phyloP scores from a whole-genome alignment of 1,140 invertebrate genomes.

The Prorops nasuta region DNA sequence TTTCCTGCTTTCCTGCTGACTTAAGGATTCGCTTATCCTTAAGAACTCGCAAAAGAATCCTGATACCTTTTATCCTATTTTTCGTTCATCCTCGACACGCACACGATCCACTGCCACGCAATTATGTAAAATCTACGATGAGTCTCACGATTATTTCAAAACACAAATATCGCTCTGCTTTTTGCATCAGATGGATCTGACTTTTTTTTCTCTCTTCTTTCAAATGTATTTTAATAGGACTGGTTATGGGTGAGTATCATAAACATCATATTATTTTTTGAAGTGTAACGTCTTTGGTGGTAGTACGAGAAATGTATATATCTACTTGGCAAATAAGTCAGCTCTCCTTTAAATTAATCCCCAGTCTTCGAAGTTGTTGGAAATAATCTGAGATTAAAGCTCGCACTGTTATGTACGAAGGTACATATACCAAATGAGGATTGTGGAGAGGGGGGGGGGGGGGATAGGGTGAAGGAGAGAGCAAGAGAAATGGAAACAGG shows the following conservation, averaged over 20 bases:
- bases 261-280: no score
- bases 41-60: constrained; percentile 23
- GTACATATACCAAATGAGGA: no score
- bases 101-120: not conserved
- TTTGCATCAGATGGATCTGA: no score
- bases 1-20: constrained; percentile 44
- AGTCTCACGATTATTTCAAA: no score
- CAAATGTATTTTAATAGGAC: no score
- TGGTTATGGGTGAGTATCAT: no score
- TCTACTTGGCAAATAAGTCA: constrained; percentile 25
- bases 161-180: no score
- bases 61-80: not conserved
- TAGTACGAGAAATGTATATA: no score
- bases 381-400: constrained; percentile 53
- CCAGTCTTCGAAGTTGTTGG: constrained; percentile 46
- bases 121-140: constrained; percentile 4
- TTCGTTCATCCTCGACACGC: not conserved
- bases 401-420: constrained; percentile 25
- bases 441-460: no score
- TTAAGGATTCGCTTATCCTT: constrained; percentile 51
- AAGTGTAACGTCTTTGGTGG: no score
- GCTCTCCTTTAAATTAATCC: constrained; percentile 43
- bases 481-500: constrained; percentile 10
- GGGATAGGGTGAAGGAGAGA: constrained; percentile 1
- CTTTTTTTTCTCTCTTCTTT: no score